Conservation (phyloP, 2,888 invertebrate genomes). For the Dendrolimus pini region DNA sequence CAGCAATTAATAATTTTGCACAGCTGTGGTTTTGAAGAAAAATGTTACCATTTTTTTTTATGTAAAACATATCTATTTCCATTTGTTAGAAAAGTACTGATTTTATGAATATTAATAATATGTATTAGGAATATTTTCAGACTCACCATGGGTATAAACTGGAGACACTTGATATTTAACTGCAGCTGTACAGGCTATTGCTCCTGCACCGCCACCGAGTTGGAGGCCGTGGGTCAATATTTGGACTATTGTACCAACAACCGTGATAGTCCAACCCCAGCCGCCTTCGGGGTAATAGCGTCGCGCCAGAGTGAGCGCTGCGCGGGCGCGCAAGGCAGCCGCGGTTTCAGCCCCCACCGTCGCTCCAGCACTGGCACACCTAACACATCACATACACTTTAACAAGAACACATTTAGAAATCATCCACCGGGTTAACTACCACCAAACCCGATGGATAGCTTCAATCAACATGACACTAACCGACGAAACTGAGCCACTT, state of each 20-base stretch:
- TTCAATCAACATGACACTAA: constrained; percentile 42
- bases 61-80: constrained; percentile 1
- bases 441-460: constrained; percentile 10
- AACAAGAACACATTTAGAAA: constrained; percentile 17
- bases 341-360: constrained; percentile 64
- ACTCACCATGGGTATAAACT: constrained; percentile 80
- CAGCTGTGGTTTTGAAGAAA: too few relatives aligned
- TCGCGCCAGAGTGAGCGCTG: constrained; percentile 79
- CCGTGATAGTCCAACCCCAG: constrained; percentile 90
- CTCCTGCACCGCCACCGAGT: constrained; percentile 80
- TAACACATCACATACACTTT: constrained; percentile 36
- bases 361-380: constrained; percentile 72
- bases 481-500: constrained; percentile 71
- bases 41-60: neutral
- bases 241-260: constrained; percentile 84
- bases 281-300: constrained; percentile 93
- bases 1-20: too few relatives aligned
- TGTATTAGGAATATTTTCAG: too few relatives aligned
- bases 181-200: constrained; percentile 79
- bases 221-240: constrained; percentile 86
- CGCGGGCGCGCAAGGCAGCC: constrained; percentile 75
- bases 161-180: constrained; percentile 79
- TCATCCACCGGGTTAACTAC: constrained; percentile 7
- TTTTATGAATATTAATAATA: too few relatives aligned
- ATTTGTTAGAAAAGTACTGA: neutral